Conservation (phyloP, 2,113 vertebrate genomes). For the Tachysurus vachellii region DNA sequence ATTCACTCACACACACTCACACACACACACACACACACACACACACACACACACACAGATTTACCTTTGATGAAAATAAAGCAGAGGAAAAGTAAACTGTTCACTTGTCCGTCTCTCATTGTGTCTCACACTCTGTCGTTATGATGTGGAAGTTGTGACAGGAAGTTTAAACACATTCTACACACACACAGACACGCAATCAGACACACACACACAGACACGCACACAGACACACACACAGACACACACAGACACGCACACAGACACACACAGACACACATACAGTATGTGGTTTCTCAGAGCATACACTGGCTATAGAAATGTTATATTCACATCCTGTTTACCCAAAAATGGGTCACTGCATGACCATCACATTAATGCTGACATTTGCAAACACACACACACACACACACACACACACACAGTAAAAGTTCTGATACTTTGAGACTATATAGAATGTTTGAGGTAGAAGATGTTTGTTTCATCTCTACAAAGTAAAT, state of each 20-base stretch:
- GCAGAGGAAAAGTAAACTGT: neutral
- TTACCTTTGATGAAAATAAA: conserved; percentile 27
- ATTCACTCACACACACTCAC: neutral
- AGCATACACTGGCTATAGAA: neutral
- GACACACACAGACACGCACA: neutral
- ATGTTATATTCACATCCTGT: conserved; percentile 35
- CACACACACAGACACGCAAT: neutral
- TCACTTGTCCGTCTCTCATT: conserved; percentile 3
- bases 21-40: neutral
- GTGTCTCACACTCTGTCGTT: neutral
- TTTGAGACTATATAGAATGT: no score
- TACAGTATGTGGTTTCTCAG: neutral
- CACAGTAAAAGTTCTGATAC: no score
- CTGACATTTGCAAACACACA: neutral
- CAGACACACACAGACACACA: neutral
- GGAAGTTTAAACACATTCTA: neutral
- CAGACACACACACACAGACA: conserved; percentile 4
- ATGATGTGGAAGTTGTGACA: neutral
- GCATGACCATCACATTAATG: neutral
- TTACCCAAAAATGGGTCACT: conserved; percentile 11
- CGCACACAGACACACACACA: neutral
- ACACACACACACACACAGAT: neutral
- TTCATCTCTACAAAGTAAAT: no score
- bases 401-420: neutral
- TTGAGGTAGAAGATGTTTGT: no score